Evolutionary conservation across 35 echinoderm and acorn worm species (phyloP).

Genomic region (Ophiothrix spiculata): DNA sequence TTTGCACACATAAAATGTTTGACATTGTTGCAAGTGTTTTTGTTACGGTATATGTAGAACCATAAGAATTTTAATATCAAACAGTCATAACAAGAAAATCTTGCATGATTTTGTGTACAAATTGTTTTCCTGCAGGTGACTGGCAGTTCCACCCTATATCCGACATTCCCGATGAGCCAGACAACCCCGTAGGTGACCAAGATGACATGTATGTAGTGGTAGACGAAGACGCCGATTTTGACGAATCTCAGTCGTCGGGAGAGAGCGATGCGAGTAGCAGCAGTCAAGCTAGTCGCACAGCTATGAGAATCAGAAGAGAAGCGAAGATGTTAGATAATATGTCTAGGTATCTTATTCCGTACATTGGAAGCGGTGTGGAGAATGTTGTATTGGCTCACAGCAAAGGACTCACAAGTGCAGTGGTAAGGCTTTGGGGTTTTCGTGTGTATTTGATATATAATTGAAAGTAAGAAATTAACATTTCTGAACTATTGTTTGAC

Average conservation of each 20-base stretch:
- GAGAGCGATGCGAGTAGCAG: slow-evolving; percentile 67
- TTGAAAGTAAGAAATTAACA: not conserved
- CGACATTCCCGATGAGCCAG: slow-evolving; percentile 3
- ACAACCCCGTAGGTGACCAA: slow-evolving; percentile 30
- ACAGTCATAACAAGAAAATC: too few species aligned
- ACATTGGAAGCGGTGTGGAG: slow-evolving; percentile 71
- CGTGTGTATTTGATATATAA: not conserved
- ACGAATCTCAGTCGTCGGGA: slow-evolving; percentile 81
- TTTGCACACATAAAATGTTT: too few species aligned
- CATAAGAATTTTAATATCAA: too few species aligned
- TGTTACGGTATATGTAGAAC: too few species aligned
- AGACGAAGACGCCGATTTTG: slow-evolving; percentile 95
- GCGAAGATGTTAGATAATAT: slow-evolving; percentile 81
- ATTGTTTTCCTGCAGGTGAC: slow-evolving; percentile 58
- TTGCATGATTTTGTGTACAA: too few species aligned
- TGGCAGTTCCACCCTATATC: slow-evolving; percentile 56
- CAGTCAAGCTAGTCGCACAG: not conserved
- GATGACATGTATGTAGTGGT: slow-evolving; percentile 44
- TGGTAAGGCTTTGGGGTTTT: too few species aligned
- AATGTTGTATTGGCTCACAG: slow-evolving; percentile 55
- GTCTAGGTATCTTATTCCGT: slow-evolving; percentile 71
- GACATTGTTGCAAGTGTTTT: too few species aligned
- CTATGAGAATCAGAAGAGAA: slow-evolving; percentile 58
- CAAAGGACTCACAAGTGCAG: slow-evolving; percentile 72
- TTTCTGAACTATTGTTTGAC: too few species aligned